A percentile compares a stretch with the other conserved stretches of the same genome.
These are phyloP conservation scores for Spilosoma lubricipeda DNA, from an alignment of 2,888 invertebrate genomes.

Conservation along the genomic window DNA sequence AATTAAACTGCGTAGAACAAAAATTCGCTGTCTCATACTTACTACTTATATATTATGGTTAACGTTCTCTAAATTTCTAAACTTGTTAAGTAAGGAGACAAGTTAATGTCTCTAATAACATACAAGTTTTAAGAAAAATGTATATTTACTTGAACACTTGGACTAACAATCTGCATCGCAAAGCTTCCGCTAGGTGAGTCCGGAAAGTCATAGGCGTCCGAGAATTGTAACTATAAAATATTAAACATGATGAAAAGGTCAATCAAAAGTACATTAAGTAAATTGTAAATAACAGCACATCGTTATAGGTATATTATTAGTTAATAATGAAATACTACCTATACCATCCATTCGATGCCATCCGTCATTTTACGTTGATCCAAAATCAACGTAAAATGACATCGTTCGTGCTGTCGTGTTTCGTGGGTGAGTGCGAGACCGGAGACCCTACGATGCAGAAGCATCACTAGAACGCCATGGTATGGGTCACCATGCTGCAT, in stretches of 20 bases:
- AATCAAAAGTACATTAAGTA: neutral
- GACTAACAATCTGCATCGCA: constrained; percentile 77
- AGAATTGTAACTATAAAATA: constrained; percentile 81
- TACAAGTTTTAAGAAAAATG: neutral
- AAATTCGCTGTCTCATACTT: neutral
- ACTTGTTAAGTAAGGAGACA: neutral
- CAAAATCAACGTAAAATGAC: too few species aligned
- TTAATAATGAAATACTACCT: neutral
- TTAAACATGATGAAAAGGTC: neutral
- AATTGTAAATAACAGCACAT: neutral
- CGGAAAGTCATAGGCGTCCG: constrained; percentile 86
- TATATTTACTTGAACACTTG: constrained; percentile 69
- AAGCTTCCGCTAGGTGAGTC: constrained; percentile 86
- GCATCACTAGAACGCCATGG: too few species aligned
- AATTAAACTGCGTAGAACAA: neutral
- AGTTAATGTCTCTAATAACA: neutral
- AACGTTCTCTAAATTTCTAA: too few species aligned
- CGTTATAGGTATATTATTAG: neutral
- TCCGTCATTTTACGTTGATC: too few species aligned
- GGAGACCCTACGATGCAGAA: too few species aligned
- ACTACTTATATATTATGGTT: neutral
- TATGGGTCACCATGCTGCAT: too few species aligned
- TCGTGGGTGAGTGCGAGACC: too few species aligned
- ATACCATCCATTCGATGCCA: neutral
- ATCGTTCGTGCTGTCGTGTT: too few species aligned